Evolutionary conservation across 1,140 invertebrate genomes (phyloP), one percentile per base, ranked within the genome.

Genomic region (Megathymus violae): DNA sequence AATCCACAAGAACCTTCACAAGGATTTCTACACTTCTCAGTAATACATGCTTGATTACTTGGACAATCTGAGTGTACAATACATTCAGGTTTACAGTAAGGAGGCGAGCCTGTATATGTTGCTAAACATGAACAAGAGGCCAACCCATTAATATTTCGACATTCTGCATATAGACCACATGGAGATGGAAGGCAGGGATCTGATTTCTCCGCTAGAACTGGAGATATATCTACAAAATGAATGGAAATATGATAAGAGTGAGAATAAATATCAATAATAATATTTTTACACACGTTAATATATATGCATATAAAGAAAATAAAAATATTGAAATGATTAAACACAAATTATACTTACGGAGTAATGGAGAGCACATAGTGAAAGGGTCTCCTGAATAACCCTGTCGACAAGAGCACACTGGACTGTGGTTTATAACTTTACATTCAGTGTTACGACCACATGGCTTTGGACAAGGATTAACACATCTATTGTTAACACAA

Each of bases 1-100:
- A 95, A 87, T 27, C 96, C 96, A 85, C 97, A 97, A 0, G 95
- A 95, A 50, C 96, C 96, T 10, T 94, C 93, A 77, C 96, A 97
- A 10, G 96, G 96, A 91, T 96, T 94, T 68, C 92, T 92, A 71
- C 96, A 97, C 84, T 96, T 96, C 71, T 95, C 94, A 15, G 94
- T 94, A 48, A 96, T 94, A 74, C 96, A 97, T 4, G 96, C 95
- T 58, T 93, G 92, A 71, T 95, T 93, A 46, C 94, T 94, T 1
- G 95, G 91, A 80, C 96, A 97, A 69, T 97, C 96, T 0, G 95
- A 94, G 76, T 96, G 82, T 13, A 91, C 78, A 13, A 91, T 72
- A 68, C 91, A 91, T 71, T 92, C 91, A 4, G 91, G 86, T 67
- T 85, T 85, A 79, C 94, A 95, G 31, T 92, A 92, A 59, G 94